These are phyloP conservation scores for Falco rusticolus DNA, from an alignment of 2,797 vertebrate genomes.

Conservation along the genomic window DNA sequence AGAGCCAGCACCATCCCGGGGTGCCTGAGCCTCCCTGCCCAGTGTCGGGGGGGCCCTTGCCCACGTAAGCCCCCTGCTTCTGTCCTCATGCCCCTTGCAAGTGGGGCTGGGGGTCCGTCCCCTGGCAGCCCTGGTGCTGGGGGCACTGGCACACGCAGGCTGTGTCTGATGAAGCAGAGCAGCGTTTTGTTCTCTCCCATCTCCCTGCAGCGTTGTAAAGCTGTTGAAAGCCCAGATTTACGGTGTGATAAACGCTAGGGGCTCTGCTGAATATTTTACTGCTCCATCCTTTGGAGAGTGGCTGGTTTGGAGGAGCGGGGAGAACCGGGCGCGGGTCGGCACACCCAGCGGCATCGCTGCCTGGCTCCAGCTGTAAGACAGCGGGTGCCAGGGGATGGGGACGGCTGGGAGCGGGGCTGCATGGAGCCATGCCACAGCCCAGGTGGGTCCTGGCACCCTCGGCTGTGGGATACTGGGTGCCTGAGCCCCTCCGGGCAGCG, in stretches of 20 bases:
- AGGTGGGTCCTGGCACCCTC: not conserved
- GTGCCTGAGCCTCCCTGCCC: not conserved
- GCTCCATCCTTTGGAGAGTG: slow-evolving; percentile 24
- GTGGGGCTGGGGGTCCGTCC: not conserved
- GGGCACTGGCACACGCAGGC: slow-evolving; percentile 30
- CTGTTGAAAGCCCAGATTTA: slow-evolving; percentile 62
- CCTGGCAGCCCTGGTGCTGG: not conserved
- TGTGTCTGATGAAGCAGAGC: slow-evolving; percentile 6
- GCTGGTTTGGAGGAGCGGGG: not conserved
- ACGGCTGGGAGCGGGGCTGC: accelerated
- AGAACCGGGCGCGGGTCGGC: not conserved
- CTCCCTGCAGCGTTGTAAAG: slow-evolving; percentile 45
- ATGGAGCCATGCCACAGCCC: accelerated
- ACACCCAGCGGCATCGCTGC: not conserved
- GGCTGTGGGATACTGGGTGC: accelerated
- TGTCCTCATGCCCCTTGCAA: not conserved
- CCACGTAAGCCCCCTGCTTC: not conserved
- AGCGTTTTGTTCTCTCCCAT: slow-evolving; percentile 51
- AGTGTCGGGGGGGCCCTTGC: accelerated
- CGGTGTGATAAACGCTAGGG: slow-evolving; percentile 48
- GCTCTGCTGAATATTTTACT: slow-evolving; percentile 37
- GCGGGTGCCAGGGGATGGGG: accelerated
- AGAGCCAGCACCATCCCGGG: accelerated
- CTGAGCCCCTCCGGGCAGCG: not conserved
- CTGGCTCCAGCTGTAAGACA: not conserved